Conservation (phyloP, 2,888 invertebrate species). For the Zhuqinia jingwanae region DNA sequence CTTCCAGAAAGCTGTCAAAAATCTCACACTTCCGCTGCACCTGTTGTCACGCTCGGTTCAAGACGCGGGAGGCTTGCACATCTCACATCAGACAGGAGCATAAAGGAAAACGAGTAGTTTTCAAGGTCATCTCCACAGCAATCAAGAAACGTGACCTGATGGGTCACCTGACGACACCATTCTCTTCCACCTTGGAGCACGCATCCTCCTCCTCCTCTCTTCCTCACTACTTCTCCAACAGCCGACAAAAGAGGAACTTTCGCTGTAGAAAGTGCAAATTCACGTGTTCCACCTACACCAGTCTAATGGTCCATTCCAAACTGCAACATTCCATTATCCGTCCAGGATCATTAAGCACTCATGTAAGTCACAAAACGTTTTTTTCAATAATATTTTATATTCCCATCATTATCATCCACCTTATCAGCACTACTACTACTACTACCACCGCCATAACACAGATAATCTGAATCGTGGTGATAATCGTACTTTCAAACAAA, state of each 20-base stretch:
- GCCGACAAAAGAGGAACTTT: constrained; percentile 67
- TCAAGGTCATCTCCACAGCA: constrained; percentile 62
- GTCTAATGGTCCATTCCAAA: constrained; percentile 77
- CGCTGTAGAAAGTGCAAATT: constrained; percentile 79
- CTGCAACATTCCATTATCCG: constrained; percentile 76
- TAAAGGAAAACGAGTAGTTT: constrained; percentile 61
- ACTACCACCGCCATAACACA: no score
- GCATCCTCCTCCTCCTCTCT: no score
- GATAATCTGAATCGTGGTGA: no score
- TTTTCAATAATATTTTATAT: background rate
- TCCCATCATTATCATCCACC: background rate
- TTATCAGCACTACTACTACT: no score
- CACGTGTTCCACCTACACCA: constrained; percentile 75
- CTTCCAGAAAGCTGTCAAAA: constrained; percentile 58
- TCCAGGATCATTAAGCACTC: constrained; percentile 56
- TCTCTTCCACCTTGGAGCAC: no score
- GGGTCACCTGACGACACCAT: background rate
- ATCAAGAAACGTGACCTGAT: constrained; percentile 24
- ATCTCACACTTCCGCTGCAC: constrained; percentile 76
- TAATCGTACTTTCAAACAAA: no score
- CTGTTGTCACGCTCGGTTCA: constrained; percentile 75
- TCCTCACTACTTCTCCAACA: background rate
- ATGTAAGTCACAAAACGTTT: constrained; percentile 54
- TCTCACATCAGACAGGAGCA: constrained; percentile 76
- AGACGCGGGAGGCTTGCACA: constrained; percentile 71